Conservation (phyloP, 2,888 invertebrate species). For the Andrena dorsata region DNA sequence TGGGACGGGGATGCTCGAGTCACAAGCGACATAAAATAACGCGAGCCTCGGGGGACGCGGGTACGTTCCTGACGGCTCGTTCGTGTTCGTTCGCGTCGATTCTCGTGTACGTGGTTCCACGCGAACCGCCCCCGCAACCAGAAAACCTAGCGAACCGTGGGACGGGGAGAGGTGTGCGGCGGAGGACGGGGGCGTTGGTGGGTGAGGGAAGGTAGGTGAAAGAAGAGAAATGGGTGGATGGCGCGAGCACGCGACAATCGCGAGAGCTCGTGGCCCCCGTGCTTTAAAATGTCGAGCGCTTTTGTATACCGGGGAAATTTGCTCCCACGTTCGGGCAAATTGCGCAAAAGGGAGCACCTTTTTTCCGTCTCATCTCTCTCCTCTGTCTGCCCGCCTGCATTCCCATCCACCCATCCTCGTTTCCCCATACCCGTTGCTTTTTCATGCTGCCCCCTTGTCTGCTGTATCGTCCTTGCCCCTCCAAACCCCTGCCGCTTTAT, state of each 20-base stretch:
- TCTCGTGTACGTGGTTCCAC: slow-evolving; percentile 34
- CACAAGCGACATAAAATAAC: slow-evolving; percentile 76
- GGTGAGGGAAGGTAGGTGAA: neutral
- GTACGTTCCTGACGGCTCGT: slow-evolving; percentile 44
- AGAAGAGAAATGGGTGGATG: slow-evolving; percentile 41
- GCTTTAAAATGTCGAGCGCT: slow-evolving; percentile 63
- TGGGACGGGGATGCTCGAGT: slow-evolving; percentile 58
- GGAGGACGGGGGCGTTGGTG: neutral
- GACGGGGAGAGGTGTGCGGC: neutral
- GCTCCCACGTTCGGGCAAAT: slow-evolving; percentile 60
- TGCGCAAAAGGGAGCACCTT: slow-evolving; percentile 60
- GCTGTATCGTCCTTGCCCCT: neutral
- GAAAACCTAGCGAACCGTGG: neutral
- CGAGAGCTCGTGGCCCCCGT: slow-evolving; percentile 38
- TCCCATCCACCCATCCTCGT: neutral
- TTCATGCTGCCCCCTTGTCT: slow-evolving; percentile 1
- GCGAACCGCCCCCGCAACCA: neutral
- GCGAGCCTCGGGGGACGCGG: slow-evolving; percentile 67
- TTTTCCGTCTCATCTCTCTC: slow-evolving; percentile 42
- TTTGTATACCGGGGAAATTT: slow-evolving; percentile 64
- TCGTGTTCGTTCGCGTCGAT: slow-evolving; percentile 55
- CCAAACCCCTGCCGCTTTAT: neutral
- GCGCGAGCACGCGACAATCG: slow-evolving; percentile 60
- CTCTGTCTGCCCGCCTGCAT: neutral
- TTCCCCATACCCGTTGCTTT: slow-evolving; percentile 7